Conservation (phyloP, 2,797 vertebrate genomes). For the Geotrypetes seraphini region DNA sequence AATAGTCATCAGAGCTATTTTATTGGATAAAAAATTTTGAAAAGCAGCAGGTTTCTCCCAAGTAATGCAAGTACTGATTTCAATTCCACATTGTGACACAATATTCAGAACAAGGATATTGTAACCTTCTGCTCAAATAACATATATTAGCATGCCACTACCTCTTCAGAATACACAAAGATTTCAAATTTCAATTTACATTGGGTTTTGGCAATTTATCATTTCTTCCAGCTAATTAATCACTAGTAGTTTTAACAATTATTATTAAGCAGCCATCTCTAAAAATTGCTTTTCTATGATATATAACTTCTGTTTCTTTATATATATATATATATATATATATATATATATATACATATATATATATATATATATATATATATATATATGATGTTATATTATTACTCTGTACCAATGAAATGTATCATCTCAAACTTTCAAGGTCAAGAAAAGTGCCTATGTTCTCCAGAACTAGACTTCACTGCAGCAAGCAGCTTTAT, state of each 20-base stretch:
- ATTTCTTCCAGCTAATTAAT: not conserved
- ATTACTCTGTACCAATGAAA: too few species aligned
- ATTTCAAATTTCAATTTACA: conserved; percentile 14
- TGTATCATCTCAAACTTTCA: too few species aligned
- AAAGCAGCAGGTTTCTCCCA: conserved; percentile 31
- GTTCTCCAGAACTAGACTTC: too few species aligned
- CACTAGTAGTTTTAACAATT: not conserved
- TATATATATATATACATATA: too few species aligned
- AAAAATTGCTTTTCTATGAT: too few species aligned
- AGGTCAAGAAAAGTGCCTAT: too few species aligned
- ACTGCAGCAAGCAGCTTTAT: too few species aligned
- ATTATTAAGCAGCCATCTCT: too few species aligned
- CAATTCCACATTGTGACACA: conserved; percentile 44
- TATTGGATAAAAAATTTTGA: conserved; percentile 45
- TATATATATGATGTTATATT: too few species aligned
- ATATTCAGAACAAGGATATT: conserved; percentile 45
- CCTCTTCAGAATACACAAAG: conserved; percentile 7
- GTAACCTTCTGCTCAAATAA: conserved; percentile 18
- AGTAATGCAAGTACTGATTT: conserved; percentile 36
- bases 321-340: too few species aligned
- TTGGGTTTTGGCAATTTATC: conserved; percentile 1
- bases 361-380: too few species aligned
- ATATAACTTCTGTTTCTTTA: too few species aligned
- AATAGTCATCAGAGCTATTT: conserved; percentile 33
- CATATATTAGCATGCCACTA: conserved; percentile 18